Conservation (phyloP, 2,113 vertebrate genomes). For the Amphiprion ocellaris region DNA sequence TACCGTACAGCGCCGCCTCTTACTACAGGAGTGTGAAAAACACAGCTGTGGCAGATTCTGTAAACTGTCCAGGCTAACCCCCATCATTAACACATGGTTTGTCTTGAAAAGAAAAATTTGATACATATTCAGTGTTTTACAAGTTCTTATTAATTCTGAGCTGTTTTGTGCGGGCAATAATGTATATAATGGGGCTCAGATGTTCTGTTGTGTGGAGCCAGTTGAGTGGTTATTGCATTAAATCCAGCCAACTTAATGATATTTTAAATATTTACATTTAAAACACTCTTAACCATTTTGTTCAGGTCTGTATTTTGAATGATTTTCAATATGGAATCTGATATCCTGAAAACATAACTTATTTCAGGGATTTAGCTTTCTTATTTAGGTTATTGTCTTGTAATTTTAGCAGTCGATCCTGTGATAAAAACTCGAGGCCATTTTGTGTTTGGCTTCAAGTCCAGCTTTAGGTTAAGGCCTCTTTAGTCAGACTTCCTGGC, state of each 20-base stretch:
- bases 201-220: constrained; percentile 19
- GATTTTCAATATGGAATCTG: no score
- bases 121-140: constrained; percentile 62
- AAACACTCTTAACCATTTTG: not conserved
- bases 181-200: constrained; percentile 52
- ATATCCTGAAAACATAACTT: not conserved
- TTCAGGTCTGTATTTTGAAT: not conserved
- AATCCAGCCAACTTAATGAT: constrained; percentile 26
- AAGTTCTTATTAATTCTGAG: constrained; percentile 50
- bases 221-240: constrained; percentile 3
- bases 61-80: constrained; percentile 40
- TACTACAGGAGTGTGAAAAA: constrained; percentile 42
- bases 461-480: constrained; percentile 23
- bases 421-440: constrained; percentile 6
- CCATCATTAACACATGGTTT: constrained; percentile 55
- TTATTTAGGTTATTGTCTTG: not conserved
- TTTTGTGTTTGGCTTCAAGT: constrained; percentile 42
- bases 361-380: no score
- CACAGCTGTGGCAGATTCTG: constrained; percentile 40
- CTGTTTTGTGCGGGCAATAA: constrained; percentile 49
- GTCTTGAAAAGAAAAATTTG: constrained; percentile 43
- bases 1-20: constrained; percentile 3
- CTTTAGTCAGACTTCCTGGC: constrained; percentile 62
- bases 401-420: constrained; percentile 4
- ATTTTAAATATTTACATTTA: constrained; percentile 18